These are phyloP conservation scores for Periophthalmus magnuspinnatus DNA, from an alignment of 2,797 vertebrate genomes.

Conservation along the genomic window DNA sequence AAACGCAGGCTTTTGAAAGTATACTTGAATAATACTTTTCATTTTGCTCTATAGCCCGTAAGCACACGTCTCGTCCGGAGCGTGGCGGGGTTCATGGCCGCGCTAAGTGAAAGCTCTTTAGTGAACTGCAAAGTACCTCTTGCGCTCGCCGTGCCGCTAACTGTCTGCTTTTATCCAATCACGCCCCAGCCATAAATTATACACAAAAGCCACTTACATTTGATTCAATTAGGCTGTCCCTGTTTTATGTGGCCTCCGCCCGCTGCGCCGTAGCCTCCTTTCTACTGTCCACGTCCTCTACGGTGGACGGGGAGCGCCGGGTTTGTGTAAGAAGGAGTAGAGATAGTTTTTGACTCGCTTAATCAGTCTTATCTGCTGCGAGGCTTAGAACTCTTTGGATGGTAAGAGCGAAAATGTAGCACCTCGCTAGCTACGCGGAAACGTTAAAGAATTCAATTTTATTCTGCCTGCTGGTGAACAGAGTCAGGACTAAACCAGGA, in stretches of 20 bases:
- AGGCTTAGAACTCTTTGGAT: conserved; percentile 29
- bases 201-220: conserved; percentile 9
- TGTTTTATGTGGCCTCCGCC: conserved; percentile 4
- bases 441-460: background rate
- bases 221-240: conserved; percentile 19
- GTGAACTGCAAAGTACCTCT: conserved; percentile 20
- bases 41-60: conserved; percentile 4
- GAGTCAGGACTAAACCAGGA: too few relatives aligned
- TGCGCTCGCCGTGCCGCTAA: conserved; percentile 13
- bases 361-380: conserved; percentile 33
- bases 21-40: background rate
- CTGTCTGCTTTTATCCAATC: conserved; percentile 19
- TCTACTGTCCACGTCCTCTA: background rate
- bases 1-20: background rate
- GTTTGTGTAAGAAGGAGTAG: conserved; percentile 24
- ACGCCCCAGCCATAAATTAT: background rate
- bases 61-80: conserved; percentile 32
- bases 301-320: background rate
- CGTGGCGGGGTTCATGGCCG: conserved; percentile 44
- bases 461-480: too few relatives aligned
- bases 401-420: conserved; percentile 14
- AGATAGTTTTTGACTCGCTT: conserved; percentile 25
- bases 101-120: conserved; percentile 14
- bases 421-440: background rate
- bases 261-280: background rate